Evolutionary conservation across 2,888 invertebrate genomes (phyloP), one percentile per base, ranked within the genome.

Genomic region (Escarpia spicata): DNA sequence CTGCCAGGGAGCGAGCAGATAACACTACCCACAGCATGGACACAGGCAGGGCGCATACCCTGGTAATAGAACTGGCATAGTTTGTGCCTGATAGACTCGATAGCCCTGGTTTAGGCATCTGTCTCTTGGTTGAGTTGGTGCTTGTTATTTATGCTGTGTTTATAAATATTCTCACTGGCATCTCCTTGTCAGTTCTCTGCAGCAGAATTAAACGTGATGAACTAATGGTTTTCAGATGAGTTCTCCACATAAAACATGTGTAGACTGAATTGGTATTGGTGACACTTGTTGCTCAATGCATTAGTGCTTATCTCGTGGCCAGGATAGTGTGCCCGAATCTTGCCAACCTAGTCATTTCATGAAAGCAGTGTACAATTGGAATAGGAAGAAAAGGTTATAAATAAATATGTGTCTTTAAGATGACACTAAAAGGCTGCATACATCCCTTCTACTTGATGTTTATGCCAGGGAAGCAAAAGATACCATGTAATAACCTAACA

Each of bases 61-160:
- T 75, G 75, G 75, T 75, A n/a, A 75, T 75, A 75, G 75, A 75
- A 26, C 75, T 75, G 75, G 75, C 52, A 75, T 75, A 75, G 75
- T 75, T n/a, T 75, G n/a, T 75, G 75, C 4, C 75, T 75, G 75
- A 75, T 75, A 75, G n/a, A n/a, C 75, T 75, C 6, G 26, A 75
- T 75, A 26, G 75, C n/a, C 26, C 19, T 26, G 75, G 75, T 75
- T 15, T 75, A 75, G 75, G 75, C n/a, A n/a, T 15, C 19, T 26
- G 19, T 75, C 75, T 75, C 75, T n/a, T 75, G 75, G 75, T 75
- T 75, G 75, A 75, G 75, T 75, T 75, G 75, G 75, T 75, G 19
- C 75, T 75, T 75, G 75, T 75, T 75, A 75, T 75, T 75, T 75
- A 75, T 75, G 75, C n/a, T 75, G n/a, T 75, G 75, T 75, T 75